These are phyloP conservation scores for Forbesichthys papilliferus DNA, from an alignment of 2,113 vertebrate species.

Conservation along the genomic window DNA sequence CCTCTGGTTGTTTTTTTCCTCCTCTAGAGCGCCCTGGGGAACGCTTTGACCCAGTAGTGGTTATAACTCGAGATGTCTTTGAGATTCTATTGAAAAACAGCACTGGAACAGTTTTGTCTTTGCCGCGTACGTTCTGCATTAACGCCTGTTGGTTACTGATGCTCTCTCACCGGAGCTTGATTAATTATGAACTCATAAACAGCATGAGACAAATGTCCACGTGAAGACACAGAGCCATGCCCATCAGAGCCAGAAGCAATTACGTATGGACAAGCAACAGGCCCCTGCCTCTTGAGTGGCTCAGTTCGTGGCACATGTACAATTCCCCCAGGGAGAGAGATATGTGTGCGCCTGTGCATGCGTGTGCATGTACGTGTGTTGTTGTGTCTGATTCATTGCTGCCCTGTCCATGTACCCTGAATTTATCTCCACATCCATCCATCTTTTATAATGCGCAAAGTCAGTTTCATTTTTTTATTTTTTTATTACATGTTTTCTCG, in stretches of 20 bases:
- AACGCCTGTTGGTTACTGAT: background rate
- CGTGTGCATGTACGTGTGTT: too few species aligned
- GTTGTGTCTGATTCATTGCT: background rate
- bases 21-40: background rate
- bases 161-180: constrained; percentile 13
- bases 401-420: constrained; percentile 33
- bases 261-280: constrained; percentile 1
- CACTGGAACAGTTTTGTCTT: background rate
- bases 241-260: constrained; percentile 4
- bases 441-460: constrained; percentile 67
- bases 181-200: constrained; percentile 4
- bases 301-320: background rate
- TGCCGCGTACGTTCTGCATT: background rate
- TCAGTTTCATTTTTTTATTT: constrained; percentile 29
- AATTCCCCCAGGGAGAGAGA: background rate
- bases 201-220: background rate
- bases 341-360: constrained; percentile 14
- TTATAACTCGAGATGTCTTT: constrained; percentile 15
- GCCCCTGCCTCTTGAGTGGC: too few species aligned
- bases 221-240: constrained; percentile 1
- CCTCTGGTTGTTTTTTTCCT: background rate
- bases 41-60: constrained; percentile 1
- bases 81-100: constrained; percentile 6
- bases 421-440: constrained; percentile 64
- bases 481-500: constrained; percentile 37